Base-by-base conservation (phyloP, 2,888 invertebrate species). In the Synanthedon andrenaeformis region DNA sequence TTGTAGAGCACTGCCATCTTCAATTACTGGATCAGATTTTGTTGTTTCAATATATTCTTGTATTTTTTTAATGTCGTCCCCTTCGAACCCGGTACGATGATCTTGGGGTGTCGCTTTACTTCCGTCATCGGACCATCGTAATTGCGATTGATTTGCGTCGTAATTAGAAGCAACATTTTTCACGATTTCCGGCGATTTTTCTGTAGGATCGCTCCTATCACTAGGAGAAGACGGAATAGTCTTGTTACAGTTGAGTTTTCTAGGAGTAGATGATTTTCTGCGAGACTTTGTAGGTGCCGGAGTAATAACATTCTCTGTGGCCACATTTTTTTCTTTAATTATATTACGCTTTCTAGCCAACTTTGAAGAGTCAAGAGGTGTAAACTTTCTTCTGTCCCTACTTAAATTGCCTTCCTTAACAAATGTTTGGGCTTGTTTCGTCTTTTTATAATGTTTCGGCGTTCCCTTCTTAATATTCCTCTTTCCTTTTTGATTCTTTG, bases 181-280 rank as follows among this genome's bases (percentile, higher is more conserved):
- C 58, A 64, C 64, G 23, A 53, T 41, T 54, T 62, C 35, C 62
- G 54, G 58, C 17, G 55, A 57, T 41, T 14, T 63, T 57, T 79
- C 80, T 11, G 76, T 74, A 17, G 76, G 76, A 53, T 72, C 71
- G 51, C 72, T 68, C 4, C 66, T 67, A 51, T 74, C 71, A 62
- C 70, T 77, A 62, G 76, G 76, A 4, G 77, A 74, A 79, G 35
- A 35, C 3, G 35, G 8, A 35, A 35, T 35, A 76, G 69, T 63
- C 69, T 86, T 82, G 48, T 73, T 75, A 54, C 82, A 78, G 57
- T 82, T 70, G 5, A 87, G 66, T 71, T 88, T 88, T 59, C 88
- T 73, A 2, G 88, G 88, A 3, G 87, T 87, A 2, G 88, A 86
- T 13, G 88, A 88, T 66, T 88, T 88, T 62, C 88, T 72, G 42